Evolutionary conservation across 2,113 vertebrate genomes (phyloP), one percentile per base, ranked within the genome.

Genomic region (Sporophila hypoxantha): DNA sequence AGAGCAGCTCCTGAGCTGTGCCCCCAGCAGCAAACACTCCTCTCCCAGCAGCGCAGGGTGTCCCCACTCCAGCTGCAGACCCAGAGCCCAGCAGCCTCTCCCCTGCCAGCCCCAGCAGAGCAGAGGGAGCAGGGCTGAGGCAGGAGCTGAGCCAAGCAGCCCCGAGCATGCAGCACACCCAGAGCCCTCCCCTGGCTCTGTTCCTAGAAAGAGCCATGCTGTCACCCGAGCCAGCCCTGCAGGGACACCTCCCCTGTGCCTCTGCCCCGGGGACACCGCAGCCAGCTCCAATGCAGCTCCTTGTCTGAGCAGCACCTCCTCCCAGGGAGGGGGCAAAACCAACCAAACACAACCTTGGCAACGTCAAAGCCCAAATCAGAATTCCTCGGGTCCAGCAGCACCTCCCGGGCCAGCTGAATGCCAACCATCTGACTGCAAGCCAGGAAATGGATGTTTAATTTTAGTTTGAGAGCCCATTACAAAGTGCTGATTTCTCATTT

Each of bases 401-500:
- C 16, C 74, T 56, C 17, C 61, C 5, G 1, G 2, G 62, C 70
- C 66, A 61, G 76, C 36, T 25, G 39, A 66, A 8, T 20, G 65
- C 53, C 92, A 75, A 76, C 17, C 44, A 29, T 21, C 90, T 76
- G 92, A 78, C 67, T 39, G 41, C 9, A 11, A 79, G 85, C 89
- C 75, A 73, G 85, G 92, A 83, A 93, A 91, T 29, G 0, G 2
- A 66, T 41, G 73, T 37, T 89, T 91, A 76, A 88, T 93, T 93
- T 76, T 67, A 76, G 67, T 76, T 79, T 12, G 77, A 92, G 90
- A 89, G 88, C 74, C 80, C 82, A 67, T 87, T 69, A 89, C 42
- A 66, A 93, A 92, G 49, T 86, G 94, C 91, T 91, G 94, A 86
- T 76, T 56, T 60, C 66, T 88, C 94, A 52, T 83, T 91, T 77